phyloP scores from a whole-genome alignment of 2,888 invertebrate genomes.

The Hartigia nigra region DNA sequence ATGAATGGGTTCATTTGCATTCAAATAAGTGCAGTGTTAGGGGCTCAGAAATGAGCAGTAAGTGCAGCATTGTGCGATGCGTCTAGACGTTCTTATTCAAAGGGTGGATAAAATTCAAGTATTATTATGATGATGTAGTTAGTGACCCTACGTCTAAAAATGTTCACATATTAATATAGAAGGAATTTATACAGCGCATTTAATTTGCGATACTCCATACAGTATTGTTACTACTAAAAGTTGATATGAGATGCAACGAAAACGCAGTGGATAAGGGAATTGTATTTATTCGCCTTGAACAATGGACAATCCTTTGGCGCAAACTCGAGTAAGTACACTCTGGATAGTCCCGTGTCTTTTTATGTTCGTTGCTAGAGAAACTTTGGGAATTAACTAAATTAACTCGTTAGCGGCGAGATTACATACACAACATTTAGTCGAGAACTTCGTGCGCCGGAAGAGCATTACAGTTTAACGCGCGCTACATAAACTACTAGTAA shows the following conservation, averaged over 20 bases:
- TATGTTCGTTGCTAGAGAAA: conserved; percentile 22
- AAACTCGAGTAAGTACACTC: neutral
- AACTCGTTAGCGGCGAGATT: conserved; percentile 46
- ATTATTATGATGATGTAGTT: neutral
- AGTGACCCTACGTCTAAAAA: neutral
- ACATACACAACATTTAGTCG: conserved; percentile 45
- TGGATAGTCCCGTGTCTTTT: too few relatives aligned
- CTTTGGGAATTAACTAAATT: conserved; percentile 46
- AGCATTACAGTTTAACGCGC: neutral
- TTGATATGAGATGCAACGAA: neutral
- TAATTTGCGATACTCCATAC: neutral
- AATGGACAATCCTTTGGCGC: neutral
- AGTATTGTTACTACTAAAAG: neutral
- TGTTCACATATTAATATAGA: neutral
- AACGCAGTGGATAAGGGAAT: neutral
- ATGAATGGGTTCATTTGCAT: conserved; percentile 5
- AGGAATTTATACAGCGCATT: neutral
- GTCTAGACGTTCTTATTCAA: neutral
- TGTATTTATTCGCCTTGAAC: neutral
- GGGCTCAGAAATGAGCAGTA: conserved; percentile 1
- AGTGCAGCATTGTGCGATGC: conserved; percentile 1
- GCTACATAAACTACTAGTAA: neutral
- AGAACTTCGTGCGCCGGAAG: conserved; percentile 27
- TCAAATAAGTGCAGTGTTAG: conserved; percentile 4
- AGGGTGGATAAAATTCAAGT: neutral